These are phyloP conservation scores for Clusia tigrina DNA, from an alignment of 2,888 invertebrate genomes.

Conservation along the genomic window DNA sequence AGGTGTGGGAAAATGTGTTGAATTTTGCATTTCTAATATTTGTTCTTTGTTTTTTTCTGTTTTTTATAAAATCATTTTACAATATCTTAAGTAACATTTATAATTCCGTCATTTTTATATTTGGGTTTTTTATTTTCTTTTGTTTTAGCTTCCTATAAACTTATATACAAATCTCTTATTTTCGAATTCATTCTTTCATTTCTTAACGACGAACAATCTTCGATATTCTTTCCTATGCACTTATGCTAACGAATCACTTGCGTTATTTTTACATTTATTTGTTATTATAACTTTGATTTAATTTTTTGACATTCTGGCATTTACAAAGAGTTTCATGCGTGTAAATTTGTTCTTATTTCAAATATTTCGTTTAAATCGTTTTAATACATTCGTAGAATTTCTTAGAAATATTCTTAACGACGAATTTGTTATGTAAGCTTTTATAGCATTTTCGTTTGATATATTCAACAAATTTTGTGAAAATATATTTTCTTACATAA, in stretches of 20 bases:
- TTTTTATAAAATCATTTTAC: neutral
- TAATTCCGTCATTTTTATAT: too few species aligned
- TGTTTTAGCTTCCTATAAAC: constrained; percentile 35
- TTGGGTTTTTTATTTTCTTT: constrained; percentile 21
- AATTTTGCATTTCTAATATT: too few species aligned
- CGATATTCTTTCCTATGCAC: constrained; percentile 37
- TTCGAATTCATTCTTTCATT: constrained; percentile 23
- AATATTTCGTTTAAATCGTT: neutral
- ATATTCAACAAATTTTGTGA: too few species aligned
- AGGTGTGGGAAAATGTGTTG: too few species aligned
- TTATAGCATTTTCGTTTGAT: too few species aligned
- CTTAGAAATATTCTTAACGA: constrained; percentile 33
- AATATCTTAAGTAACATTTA: neutral
- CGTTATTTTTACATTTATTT: constrained; percentile 13
- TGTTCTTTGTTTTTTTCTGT: neutral
- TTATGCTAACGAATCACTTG: constrained; percentile 10
- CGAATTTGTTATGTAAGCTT: neutral
- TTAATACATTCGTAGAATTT: constrained; percentile 17
- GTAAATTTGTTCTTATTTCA: neutral
- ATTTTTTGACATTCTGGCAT: too few species aligned
- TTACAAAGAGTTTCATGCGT: too few species aligned
- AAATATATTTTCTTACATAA: too few species aligned
- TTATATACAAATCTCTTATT: constrained; percentile 43
- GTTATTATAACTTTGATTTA: too few species aligned
- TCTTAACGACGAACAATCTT: constrained; percentile 54